phyloP scores from a whole-genome alignment of 2,888 invertebrate genomes.

The Ametastegia equiseti region DNA sequence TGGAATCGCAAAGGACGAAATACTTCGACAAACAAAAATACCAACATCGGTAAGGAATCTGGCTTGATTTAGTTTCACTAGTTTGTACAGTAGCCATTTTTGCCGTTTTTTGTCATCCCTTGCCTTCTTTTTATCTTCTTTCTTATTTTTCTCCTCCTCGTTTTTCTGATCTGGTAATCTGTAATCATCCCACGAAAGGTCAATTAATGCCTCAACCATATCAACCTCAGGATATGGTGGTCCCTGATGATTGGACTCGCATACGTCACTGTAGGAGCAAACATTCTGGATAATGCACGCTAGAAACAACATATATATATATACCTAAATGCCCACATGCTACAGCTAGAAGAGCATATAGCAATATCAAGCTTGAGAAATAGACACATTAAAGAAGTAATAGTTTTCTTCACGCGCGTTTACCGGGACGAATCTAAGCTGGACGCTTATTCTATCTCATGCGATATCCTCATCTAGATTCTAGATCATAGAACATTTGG shows the following conservation, averaged over 20 bases:
- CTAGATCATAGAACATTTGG: constrained; percentile 6
- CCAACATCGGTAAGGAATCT: not conserved
- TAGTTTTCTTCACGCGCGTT: constrained; percentile 54
- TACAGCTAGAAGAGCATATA: not conserved
- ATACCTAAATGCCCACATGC: too few species aligned
- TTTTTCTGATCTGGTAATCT: too few species aligned
- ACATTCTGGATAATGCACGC: too few species aligned
- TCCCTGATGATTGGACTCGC: not conserved
- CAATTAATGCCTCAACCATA: not conserved
- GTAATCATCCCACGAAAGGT: not conserved
- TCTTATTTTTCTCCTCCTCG: not conserved
- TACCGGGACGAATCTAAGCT: constrained; percentile 51
- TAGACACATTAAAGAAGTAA: constrained; percentile 52
- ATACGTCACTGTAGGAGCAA: too few species aligned
- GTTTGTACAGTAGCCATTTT: not conserved
- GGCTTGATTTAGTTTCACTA: not conserved
- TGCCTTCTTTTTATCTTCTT: not conserved
- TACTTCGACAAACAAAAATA: not conserved
- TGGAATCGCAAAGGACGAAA: not conserved
- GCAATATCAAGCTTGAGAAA: constrained; percentile 48
- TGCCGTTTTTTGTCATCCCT: too few species aligned
- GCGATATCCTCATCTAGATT: constrained; percentile 55
- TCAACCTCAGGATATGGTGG: not conserved
- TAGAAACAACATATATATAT: too few species aligned
- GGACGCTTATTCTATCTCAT: constrained; percentile 51